phyloP scores from a whole-genome alignment of 2,797 vertebrate genomes.

The Brachymystax lenok region DNA sequence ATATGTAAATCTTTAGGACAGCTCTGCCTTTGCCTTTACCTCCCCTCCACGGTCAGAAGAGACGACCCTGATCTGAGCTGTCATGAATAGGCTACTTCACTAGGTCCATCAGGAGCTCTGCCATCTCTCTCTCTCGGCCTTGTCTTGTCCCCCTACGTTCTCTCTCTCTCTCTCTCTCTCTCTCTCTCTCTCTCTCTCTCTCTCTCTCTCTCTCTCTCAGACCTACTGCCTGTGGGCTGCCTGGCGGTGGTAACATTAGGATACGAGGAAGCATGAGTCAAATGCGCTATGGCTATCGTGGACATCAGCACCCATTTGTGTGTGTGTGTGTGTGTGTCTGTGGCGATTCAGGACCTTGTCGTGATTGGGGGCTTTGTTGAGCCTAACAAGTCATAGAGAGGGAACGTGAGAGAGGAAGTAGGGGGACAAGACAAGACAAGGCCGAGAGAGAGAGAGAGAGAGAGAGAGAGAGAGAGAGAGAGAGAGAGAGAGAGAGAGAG shows the following conservation, averaged over 20 bases:
- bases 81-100: not conserved
- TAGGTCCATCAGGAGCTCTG: too few species aligned
- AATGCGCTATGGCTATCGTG: not conserved
- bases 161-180: too few species aligned
- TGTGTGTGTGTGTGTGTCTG: not conserved
- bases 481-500: slow-evolving; percentile 44
- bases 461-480: slow-evolving; percentile 41
- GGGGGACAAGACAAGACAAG: slow-evolving; percentile 6
- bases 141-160: too few species aligned
- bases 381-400: not conserved
- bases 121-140: not conserved
- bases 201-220: not conserved
- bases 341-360: not conserved
- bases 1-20: not conserved
- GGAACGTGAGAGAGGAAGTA: not conserved
- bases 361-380: not conserved
- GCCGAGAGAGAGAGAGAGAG: slow-evolving; percentile 31
- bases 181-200: too few species aligned
- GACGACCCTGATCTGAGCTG: not conserved
- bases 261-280: not conserved
- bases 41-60: not conserved
- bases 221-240: not conserved
- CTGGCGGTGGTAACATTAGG: not conserved
- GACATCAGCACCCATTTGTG: not conserved
- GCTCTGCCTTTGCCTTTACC: not conserved